Conservation (phyloP, 1,140 invertebrate genomes). For the Hypothenemus hampei region DNA sequence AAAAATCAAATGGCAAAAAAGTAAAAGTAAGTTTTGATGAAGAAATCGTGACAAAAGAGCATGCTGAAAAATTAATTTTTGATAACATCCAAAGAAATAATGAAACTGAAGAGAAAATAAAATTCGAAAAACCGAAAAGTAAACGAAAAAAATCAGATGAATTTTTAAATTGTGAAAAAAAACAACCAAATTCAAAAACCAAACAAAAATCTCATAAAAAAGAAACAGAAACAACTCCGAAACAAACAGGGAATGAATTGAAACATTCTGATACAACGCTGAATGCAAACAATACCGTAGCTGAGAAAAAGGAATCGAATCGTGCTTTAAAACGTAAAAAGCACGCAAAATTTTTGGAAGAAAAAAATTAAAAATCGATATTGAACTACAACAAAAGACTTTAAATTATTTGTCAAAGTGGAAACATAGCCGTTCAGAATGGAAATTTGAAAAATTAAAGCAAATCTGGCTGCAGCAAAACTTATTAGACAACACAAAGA, state of each 20-base stretch:
- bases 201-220: constrained; percentile 4
- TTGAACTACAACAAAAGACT: constrained; percentile 41
- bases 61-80: constrained; percentile 21
- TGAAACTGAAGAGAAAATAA: background rate
- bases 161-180: constrained; percentile 6
- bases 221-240: constrained; percentile 1
- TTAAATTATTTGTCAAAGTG: constrained; percentile 60
- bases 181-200: background rate
- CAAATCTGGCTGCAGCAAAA: constrained; percentile 70
- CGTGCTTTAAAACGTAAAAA: constrained; percentile 33
- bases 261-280: background rate
- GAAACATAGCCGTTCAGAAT: constrained; percentile 62
- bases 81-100: constrained; percentile 4
- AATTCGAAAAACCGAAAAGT: background rate
- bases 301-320: constrained; percentile 30
- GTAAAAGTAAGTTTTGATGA: constrained; percentile 30
- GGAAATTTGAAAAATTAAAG: constrained; percentile 72
- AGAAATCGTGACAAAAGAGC: constrained; percentile 29
- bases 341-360: constrained; percentile 30
- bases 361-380: constrained; percentile 33
- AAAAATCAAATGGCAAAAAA: constrained; percentile 1
- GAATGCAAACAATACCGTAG: background rate
- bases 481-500: constrained; percentile 54
- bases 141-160: constrained; percentile 1
- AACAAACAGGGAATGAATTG: background rate